phyloP scores from a whole-genome alignment of 2,113 vertebrate species.

The Percopsis transmontana region DNA sequence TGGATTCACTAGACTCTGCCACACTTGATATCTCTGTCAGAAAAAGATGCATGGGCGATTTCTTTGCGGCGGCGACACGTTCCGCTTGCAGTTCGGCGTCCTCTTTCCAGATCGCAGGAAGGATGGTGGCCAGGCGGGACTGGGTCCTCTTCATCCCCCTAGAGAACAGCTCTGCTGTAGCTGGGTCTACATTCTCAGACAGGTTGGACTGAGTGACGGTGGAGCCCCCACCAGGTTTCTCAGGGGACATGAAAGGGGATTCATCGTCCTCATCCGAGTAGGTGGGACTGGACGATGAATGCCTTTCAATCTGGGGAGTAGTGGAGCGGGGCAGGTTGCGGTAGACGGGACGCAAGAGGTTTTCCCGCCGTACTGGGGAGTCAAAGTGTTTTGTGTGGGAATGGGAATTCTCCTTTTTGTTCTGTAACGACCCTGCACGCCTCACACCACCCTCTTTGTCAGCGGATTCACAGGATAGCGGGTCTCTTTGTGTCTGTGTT shows the following conservation, averaged over 20 bases:
- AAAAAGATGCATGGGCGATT: conserved; percentile 82
- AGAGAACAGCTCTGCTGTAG: conserved; percentile 65
- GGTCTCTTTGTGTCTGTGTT: conserved; percentile 70
- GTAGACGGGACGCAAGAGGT: conserved; percentile 71
- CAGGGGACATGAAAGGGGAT: conserved; percentile 78
- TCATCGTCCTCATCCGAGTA: conserved; percentile 77
- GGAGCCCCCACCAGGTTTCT: conserved; percentile 52
- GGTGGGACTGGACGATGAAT: conserved; percentile 77
- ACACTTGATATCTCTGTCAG: conserved; percentile 77
- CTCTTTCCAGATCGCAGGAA: conserved; percentile 80
- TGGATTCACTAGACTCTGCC: conserved; percentile 64
- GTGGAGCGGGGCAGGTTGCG: conserved; percentile 65
- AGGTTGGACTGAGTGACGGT: conserved; percentile 70
- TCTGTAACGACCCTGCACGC: conserved; percentile 56
- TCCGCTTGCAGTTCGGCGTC: conserved; percentile 76
- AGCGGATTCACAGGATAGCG: conserved; percentile 71
- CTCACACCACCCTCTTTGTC: conserved; percentile 54
- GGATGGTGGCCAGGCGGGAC: conserved; percentile 80
- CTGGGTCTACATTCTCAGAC: conserved; percentile 73
- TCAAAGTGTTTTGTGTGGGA: conserved; percentile 66
- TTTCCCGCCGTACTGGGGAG: conserved; percentile 67
- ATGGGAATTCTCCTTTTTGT: conserved; percentile 58
- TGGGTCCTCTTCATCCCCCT: conserved; percentile 82
- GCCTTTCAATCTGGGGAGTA: conserved; percentile 62
- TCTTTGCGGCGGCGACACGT: conserved; percentile 63